Base-by-base conservation (phyloP, 2,113 vertebrate genomes). In the Psammodynastes pulverulentus region DNA sequence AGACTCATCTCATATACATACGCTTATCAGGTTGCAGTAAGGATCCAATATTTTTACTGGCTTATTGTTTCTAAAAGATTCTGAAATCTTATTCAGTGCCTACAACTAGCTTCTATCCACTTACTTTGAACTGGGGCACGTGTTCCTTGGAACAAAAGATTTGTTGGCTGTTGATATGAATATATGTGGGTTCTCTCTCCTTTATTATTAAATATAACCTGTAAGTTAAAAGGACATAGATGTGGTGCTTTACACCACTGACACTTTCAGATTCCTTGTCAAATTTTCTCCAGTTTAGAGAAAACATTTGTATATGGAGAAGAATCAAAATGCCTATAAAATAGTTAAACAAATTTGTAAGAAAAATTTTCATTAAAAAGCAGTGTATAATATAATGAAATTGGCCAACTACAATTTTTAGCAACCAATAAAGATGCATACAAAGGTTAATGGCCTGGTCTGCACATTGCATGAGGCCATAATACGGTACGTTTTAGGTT, bases 281-380 rank as follows among this genome's bases (percentile, higher is more conserved):
- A 7, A 12, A 29, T 43, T 90, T 53, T 13, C n/a, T 90, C 23
- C 72, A 54, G 58, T 84, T 54, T 26, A 94, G 88, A 29, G 89
- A 93, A 91, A 95, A 92, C 93, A 46, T 21, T 95, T 87, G 89
- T 95, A 92, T 89, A 92, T 93, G 88, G 94, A 95, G 94, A 91
- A 94, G 94, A 95, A 58, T 94, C 95, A 90, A 92, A 96, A 95
- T 79, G 85, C 88, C 88, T 91, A 87, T 89, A 87, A 1, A 17
- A 88, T 89, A 94, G 24, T 72, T 43, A 93, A 94, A 87, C 53
- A 92, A 92, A 72, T 79, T 93, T 86, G 93, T 96, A 95, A 95
- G 58, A 91, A 93, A 95, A 92, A 95, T 94, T 94, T 93, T 94
- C 39, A 13, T 94, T 45, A 94, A 95, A 84, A 97, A 88, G 85